Base-by-base conservation (phyloP, 1,140 invertebrate species). In the Liolophura sinensis region DNA sequence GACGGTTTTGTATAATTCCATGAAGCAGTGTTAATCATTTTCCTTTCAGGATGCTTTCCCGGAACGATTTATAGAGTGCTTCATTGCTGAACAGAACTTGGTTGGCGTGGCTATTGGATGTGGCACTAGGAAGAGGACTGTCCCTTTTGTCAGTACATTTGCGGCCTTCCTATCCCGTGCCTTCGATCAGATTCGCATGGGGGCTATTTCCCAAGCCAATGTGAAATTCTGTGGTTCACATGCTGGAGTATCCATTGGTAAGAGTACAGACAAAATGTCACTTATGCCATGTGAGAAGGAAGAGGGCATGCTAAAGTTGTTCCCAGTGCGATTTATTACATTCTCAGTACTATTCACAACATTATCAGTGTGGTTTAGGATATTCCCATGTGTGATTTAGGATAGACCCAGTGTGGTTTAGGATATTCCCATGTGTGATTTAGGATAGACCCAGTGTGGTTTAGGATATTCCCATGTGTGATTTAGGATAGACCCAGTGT, bases 31-130 rank as follows among this genome's bases (percentile, higher is more conserved):
- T 24, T 24, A 7, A 24, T 40, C 61, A 52, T 68, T 57, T 65
- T 62, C 31, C 50, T 62, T 65, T 0, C 69, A 84, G 82, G 75
- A 79, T 77, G 84, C 79, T 50, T 85, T 82, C 68, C 88, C 89
- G 9, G 86, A 89, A 5, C 90, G 95, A 70, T 98, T 94, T 83
- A 90, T 99, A 65, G 97, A 99, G 86, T 98, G 97, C 84, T 99
- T 93, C 86, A 99, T 99, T 80, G 97, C 97, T 62, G 98, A 99
- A 84, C 97, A 99, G 87, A 99, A 98, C 86, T 84, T 98, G 73
- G 94, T 98, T 72, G 96, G 97, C 52, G 94, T 98, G 66, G 97
- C 93, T 0, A 95, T 97, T 74, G 98, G 98, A 46, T 81, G 80
- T 71, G 92, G 92, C 55, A 96, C 94, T 78, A 88, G 96, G 70